A percentile compares a stretch with the other conserved stretches of the same genome.
phyloP scores from a whole-genome alignment of 2,113 vertebrate genomes.

The Gavialis gangeticus region DNA sequence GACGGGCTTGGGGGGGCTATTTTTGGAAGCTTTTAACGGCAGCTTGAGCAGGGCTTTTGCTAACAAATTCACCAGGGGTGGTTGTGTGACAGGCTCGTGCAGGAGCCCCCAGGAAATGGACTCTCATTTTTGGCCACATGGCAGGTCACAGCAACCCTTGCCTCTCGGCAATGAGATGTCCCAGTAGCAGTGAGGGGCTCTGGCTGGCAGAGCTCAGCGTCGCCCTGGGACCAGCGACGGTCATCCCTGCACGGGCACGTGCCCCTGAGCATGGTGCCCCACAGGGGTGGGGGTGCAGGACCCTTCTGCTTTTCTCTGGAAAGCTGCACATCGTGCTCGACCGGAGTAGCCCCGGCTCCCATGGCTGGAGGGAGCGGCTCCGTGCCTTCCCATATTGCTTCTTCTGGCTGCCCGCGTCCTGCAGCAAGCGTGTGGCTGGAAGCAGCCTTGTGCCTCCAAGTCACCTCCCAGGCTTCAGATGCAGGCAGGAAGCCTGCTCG shows the following conservation, averaged over 20 bases:
- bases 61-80: not conserved
- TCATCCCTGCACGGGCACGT: not conserved
- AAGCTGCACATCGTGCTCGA: too few species aligned
- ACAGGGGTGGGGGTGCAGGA: too few species aligned
- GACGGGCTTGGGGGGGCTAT: conserved; percentile 44
- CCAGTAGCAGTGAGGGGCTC: not conserved
- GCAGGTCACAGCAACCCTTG: not conserved
- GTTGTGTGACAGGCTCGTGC: not conserved
- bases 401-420: not conserved
- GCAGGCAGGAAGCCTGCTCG: not conserved
- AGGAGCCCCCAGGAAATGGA: accelerated
- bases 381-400: not conserved
- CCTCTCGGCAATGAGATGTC: not conserved
- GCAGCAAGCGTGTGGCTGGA: too few species aligned
- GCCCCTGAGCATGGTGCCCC: not conserved
- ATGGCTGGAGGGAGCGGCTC: not conserved
- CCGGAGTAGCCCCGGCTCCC: too few species aligned
- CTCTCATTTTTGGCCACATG: not conserved
- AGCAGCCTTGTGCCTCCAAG: too few species aligned
- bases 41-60: conserved; percentile 13
- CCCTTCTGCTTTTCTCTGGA: too few species aligned
- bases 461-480: not conserved
- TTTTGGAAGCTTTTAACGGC: conserved; percentile 38
- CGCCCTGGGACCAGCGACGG: not conserved
- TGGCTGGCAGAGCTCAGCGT: not conserved